phyloP scores from a whole-genome alignment of 2,888 invertebrate species.

The Leptinotarsa tumamoca region DNA sequence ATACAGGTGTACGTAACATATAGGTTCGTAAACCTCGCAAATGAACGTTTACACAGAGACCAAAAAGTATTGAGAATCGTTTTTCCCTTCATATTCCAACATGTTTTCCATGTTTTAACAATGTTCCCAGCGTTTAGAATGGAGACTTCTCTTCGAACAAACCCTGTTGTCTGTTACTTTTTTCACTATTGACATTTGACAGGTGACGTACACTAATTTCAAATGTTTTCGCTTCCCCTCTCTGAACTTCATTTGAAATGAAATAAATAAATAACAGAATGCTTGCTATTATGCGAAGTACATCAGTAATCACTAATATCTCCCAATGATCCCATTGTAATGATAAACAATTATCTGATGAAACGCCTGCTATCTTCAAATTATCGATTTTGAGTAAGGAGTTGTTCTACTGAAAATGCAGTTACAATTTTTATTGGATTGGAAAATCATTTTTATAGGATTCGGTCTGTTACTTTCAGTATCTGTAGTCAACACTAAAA shows the following conservation, averaged over 20 bases:
- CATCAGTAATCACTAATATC: background rate
- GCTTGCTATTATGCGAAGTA: background rate
- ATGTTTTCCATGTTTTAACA: no score
- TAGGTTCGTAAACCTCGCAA: no score
- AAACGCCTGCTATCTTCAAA: background rate
- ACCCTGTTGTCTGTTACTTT: no score
- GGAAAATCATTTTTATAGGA: slow-evolving; percentile 48
- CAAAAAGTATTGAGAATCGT: no score
- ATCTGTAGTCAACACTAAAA: slow-evolving; percentile 43
- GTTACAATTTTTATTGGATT: slow-evolving; percentile 37
- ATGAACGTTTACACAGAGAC: no score
- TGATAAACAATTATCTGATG: background rate
- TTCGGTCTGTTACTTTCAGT: slow-evolving; percentile 40
- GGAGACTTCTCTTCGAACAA: no score
- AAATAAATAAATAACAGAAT: background rate
- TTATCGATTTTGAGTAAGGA: slow-evolving; percentile 7
- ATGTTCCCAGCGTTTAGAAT: no score
- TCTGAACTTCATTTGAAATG: background rate
- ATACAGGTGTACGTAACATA: no score
- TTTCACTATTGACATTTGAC: no score
- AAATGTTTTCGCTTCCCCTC: no score
- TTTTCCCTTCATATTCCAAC: no score
- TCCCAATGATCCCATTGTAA: background rate
- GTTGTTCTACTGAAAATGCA: background rate
- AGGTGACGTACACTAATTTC: no score